Percentiles rank a stretch among this genome's conserved stretches.
These are phyloP conservation scores for Cistogaster globosa DNA, from an alignment of 2,888 invertebrate species.

Conservation along the genomic window DNA sequence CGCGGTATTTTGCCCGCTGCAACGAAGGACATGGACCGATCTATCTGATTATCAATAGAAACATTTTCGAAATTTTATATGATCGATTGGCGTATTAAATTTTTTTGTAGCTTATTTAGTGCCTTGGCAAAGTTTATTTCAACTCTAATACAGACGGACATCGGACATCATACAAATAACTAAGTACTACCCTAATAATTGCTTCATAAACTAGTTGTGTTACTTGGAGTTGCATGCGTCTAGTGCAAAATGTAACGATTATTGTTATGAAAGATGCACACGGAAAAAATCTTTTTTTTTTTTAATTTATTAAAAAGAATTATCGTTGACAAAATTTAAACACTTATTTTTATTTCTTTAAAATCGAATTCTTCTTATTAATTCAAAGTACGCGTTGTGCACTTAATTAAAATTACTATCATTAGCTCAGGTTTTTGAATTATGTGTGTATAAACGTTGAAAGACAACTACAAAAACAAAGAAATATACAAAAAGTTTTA, in stretches of 20 bases:
- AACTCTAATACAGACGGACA: too few relatives aligned
- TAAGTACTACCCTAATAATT: slow-evolving; percentile 14
- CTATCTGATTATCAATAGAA: too few relatives aligned
- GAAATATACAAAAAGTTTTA: background rate
- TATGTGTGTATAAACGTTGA: background rate
- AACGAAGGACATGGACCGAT: too few relatives aligned
- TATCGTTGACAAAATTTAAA: background rate
- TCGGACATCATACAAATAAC: background rate
- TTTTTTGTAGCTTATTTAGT: too few relatives aligned
- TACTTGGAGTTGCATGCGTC: slow-evolving; percentile 39
- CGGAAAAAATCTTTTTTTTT: background rate
- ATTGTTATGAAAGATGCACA: background rate
- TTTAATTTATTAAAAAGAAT: background rate
- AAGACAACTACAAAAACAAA: slow-evolving; percentile 13
- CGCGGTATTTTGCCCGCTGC: too few relatives aligned
- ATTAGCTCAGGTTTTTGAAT: background rate
- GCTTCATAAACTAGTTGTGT: slow-evolving; percentile 37
- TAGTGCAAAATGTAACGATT: slow-evolving; percentile 52
- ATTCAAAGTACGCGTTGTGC: slow-evolving; percentile 49
- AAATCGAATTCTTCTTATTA: slow-evolving; percentile 7
- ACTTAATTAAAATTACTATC: slow-evolving; percentile 43
- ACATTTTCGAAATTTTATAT: too few relatives aligned
- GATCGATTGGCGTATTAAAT: too few relatives aligned
- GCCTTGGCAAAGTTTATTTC: too few relatives aligned
- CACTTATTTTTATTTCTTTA: background rate